These are phyloP conservation scores for Hemibagrus wyckioides DNA, from an alignment of 2,113 vertebrate species.

Conservation along the genomic window DNA sequence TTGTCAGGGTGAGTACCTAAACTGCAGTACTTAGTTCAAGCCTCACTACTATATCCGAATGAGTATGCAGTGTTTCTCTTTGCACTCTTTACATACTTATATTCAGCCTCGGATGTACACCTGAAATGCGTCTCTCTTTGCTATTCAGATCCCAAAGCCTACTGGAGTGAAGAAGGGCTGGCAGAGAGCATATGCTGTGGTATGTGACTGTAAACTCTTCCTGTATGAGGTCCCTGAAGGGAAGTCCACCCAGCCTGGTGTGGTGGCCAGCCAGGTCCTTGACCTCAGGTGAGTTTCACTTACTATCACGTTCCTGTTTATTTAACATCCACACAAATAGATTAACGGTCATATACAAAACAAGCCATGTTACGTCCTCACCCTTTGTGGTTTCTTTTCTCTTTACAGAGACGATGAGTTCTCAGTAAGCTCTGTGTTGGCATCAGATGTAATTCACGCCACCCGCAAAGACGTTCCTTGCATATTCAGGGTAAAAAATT, in stretches of 20 bases:
- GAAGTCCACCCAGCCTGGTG: slow-evolving; percentile 89
- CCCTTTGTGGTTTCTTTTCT: not conserved
- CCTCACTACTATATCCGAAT: too few species aligned
- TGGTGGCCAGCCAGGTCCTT: slow-evolving; percentile 87
- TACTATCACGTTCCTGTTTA: not conserved
- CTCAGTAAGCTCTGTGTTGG: slow-evolving; percentile 92
- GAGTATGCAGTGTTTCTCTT: not conserved
- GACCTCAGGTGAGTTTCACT: slow-evolving; percentile 85
- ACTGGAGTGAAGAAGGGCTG: slow-evolving; percentile 97
- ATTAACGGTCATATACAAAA: not conserved
- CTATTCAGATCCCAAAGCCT: slow-evolving; percentile 88
- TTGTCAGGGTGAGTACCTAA: slow-evolving; percentile 83
- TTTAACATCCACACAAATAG: not conserved
- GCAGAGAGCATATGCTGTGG: slow-evolving; percentile 92
- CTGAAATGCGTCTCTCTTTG: not conserved
- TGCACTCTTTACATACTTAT: not conserved
- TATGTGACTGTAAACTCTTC: slow-evolving; percentile 95
- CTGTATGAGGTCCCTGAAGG: slow-evolving; percentile 94
- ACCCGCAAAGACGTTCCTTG: slow-evolving; percentile 94
- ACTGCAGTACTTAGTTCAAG: not conserved
- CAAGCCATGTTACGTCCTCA: not conserved
- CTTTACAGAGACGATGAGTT: slow-evolving; percentile 89
- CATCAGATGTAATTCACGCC: slow-evolving; percentile 94
- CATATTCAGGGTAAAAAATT: slow-evolving; percentile 85
- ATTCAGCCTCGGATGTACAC: not conserved